A percentile compares a stretch with the other conserved stretches of the same genome.
These are phyloP conservation scores for Xestia ashworthii DNA, from an alignment of 2,888 invertebrate species.

Conservation along the genomic window DNA sequence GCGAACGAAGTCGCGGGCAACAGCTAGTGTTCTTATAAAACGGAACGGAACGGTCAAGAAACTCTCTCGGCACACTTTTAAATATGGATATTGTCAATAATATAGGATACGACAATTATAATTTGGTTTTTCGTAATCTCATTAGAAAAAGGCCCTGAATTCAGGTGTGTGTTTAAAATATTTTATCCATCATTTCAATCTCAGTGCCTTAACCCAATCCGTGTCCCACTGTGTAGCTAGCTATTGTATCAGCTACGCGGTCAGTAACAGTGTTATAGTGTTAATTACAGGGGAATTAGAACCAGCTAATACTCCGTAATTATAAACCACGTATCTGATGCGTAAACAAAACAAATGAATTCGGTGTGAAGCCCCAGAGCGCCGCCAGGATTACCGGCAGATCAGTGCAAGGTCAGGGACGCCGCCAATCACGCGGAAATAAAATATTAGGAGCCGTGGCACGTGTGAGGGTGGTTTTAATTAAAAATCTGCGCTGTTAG, in stretches of 20 bases:
- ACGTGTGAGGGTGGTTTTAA: conserved; percentile 16
- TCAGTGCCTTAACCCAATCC: not conserved
- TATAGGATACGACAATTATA: too few species aligned
- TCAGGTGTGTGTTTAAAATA: not conserved
- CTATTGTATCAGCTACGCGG: not conserved
- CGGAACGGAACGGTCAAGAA: not conserved
- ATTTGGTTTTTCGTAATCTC: not conserved
- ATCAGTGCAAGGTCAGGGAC: conserved; percentile 37
- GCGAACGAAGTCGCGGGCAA: too few species aligned
- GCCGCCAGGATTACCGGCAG: conserved; percentile 44
- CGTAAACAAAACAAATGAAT: conserved; percentile 29
- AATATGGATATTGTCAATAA: too few species aligned
- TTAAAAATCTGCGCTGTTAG: conserved; percentile 6
- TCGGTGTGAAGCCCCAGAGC: conserved; percentile 52
- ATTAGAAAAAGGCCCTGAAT: not conserved
- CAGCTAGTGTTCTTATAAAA: not conserved
- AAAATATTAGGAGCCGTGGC: conserved; percentile 25
- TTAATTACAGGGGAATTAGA: not conserved
- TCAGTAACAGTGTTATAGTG: not conserved
- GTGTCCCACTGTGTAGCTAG: not conserved
- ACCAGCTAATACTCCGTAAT: not conserved
- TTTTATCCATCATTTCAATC: not conserved
- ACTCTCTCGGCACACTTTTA: not conserved
- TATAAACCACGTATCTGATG: not conserved
- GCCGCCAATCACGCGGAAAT: conserved; percentile 33